These are phyloP conservation scores for Corythaixoides concolor DNA, from an alignment of 2,113 vertebrate species.

Conservation along the genomic window DNA sequence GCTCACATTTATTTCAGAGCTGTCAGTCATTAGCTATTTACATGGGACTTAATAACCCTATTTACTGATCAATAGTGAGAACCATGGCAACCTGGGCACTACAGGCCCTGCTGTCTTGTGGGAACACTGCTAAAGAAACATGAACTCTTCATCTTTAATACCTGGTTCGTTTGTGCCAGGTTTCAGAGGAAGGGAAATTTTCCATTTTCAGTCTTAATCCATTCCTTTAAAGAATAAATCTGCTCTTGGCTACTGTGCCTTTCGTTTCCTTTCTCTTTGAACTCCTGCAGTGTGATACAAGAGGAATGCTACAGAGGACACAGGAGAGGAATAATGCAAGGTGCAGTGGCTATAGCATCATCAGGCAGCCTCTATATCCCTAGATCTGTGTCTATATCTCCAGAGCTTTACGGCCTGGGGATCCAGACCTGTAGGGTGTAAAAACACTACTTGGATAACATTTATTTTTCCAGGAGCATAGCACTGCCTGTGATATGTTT, in stretches of 20 bases:
- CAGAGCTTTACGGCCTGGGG: background rate
- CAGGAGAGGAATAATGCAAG: background rate
- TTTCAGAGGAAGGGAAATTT: background rate
- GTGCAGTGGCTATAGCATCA: background rate
- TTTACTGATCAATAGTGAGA: conserved; percentile 28
- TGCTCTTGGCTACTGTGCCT: background rate
- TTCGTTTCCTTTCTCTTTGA: background rate
- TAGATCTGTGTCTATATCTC: background rate
- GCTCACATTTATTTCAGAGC: background rate
- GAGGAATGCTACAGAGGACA: background rate
- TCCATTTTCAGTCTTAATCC: background rate
- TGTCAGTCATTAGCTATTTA: conserved; percentile 36
- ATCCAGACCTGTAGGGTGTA: background rate
- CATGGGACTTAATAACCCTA: background rate
- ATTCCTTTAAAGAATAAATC: background rate
- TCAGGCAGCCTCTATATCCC: background rate
- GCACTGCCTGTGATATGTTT: background rate
- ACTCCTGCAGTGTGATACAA: background rate
- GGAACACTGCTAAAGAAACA: background rate
- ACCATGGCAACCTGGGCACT: conserved; percentile 39
- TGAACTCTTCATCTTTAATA: background rate
- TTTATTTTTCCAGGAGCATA: background rate
- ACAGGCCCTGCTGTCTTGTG: background rate
- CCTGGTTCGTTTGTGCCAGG: background rate
- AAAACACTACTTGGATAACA: background rate